Percentiles rank a stretch among this genome's conserved stretches.
phyloP scores from a whole-genome alignment of 1,140 invertebrate genomes.

The Alviniconcha marisindica region DNA sequence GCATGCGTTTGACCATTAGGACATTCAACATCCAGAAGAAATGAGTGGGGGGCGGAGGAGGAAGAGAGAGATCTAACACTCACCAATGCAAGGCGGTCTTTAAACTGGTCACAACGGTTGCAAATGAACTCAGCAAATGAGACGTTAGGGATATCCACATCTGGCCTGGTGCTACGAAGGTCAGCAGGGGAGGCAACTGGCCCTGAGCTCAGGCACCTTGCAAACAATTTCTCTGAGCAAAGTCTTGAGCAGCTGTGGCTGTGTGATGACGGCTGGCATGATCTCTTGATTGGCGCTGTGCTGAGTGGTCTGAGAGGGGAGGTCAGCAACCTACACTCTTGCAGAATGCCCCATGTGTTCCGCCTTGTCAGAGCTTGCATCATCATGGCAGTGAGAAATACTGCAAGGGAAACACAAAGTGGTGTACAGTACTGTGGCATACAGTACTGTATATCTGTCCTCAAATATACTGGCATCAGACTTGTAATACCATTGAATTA shows the following conservation, averaged over 20 bases:
- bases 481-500: too few species aligned
- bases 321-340: neutral
- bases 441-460: too few species aligned
- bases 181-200: constrained; percentile 3
- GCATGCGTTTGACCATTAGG: neutral
- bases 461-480: too few species aligned
- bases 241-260: neutral
- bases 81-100: constrained; percentile 36
- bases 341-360: neutral
- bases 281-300: neutral
- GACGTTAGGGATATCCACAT: constrained; percentile 44
- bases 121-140: constrained; percentile 41
- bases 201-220: neutral
- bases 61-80: constrained; percentile 40
- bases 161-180: constrained; percentile 24
- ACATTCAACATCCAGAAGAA: neutral
- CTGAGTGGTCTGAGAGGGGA: neutral
- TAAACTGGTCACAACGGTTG: constrained; percentile 37
- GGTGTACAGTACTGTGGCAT: too few species aligned
- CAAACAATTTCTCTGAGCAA: neutral
- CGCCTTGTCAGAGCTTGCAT: neutral
- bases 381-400: too few species aligned
- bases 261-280: neutral
- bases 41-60: too few species aligned
- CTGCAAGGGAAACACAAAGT: too few species aligned